Evolutionary conservation across 92 coral and sea anemone genomes (phyloP).

Genomic region (Bergia sp.): DNA sequence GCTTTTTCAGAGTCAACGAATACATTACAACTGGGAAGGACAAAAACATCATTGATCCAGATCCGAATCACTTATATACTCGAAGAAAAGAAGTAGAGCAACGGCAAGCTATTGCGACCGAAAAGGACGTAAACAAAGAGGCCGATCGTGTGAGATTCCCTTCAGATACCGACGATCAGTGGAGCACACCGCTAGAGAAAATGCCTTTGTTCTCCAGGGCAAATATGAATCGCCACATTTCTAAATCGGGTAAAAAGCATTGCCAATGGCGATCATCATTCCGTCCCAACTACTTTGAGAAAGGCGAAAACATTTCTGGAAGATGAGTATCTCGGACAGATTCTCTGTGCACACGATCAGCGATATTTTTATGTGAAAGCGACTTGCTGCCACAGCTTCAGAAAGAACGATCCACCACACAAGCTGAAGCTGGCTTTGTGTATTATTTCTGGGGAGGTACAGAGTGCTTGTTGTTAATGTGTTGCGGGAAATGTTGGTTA

Average conservation of each 20-base stretch:
- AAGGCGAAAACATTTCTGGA: constrained; percentile 59
- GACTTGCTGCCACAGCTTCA: constrained; percentile 59
- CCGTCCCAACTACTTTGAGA: constrained; percentile 44
- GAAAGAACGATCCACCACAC: constrained; percentile 55
- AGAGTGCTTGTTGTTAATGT: constrained; percentile 41
- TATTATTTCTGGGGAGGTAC: constrained; percentile 51
- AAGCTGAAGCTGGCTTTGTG: constrained; percentile 45
- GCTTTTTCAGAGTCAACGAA: too few relatives aligned
- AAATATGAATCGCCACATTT: constrained; percentile 47
- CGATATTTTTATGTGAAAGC: constrained; percentile 48
- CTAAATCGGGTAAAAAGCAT: constrained; percentile 48
- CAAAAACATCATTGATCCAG: background rate
- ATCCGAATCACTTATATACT: background rate
- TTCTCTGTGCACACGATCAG: constrained; percentile 35
- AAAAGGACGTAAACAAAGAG: background rate
- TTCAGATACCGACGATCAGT: background rate
- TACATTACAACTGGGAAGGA: background rate
- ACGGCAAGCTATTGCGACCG: background rate
- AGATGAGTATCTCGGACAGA: constrained; percentile 54
- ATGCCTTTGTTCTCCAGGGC: constrained; percentile 48
- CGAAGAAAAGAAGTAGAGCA: background rate
- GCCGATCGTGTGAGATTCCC: background rate
- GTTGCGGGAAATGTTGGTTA: constrained; percentile 58
- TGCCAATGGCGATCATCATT: constrained; percentile 46
- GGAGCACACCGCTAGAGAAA: constrained; percentile 34